Evolutionary conservation across 1,140 invertebrate genomes (phyloP), one percentile per base, ranked within the genome.

Genomic region (Cataglyphis hispanica): DNA sequence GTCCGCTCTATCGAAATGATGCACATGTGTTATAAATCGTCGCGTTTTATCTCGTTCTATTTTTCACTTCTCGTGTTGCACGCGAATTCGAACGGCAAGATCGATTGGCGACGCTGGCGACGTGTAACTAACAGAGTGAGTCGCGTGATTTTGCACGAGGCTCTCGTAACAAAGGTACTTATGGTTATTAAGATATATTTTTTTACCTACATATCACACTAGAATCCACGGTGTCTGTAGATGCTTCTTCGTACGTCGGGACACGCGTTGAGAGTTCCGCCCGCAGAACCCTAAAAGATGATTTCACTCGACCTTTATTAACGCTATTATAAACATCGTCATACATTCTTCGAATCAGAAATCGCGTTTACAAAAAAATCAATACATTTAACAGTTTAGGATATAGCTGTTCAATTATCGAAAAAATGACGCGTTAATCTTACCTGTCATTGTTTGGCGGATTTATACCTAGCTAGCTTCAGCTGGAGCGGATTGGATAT

Each of bases 401-500:
- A 50, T 34, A n/a, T 8, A 27, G 16, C 58, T 8, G 56, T 0
- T 25, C 6, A 43, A 3, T 31, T 25, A 16, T 16, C 11, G 43
- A 46, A 3, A 10, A 19, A 50, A 50, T 50, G 1, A 10, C 10
- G 8, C 11, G 34, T 31, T n/a, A 4, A 31, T 13, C 69, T 89
- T 76, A 92, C 92, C 91, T 93, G 92, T 93, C 92, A 93, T 91
- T 91, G 88, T 89, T 93, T 93, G 70, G 83, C 85, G 86, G 89
- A 86, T 58, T 92, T 94, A 86, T 93, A 95, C 91, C 94, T 94
- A 60, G 91, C 92, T 53, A 94, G 86, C 87, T 94, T 95, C 60
- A 95, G 90, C 91, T 93, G 92, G 86, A 94, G 91, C 75, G 94
- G 93, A 88, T 94, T 94, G 0, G 93, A 92, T 77, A 94, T 92